Percentiles rank a stretch among this genome's conserved stretches.
phyloP scores from a whole-genome alignment of 2,113 vertebrate genomes.

The Corydoras maculifer region DNA sequence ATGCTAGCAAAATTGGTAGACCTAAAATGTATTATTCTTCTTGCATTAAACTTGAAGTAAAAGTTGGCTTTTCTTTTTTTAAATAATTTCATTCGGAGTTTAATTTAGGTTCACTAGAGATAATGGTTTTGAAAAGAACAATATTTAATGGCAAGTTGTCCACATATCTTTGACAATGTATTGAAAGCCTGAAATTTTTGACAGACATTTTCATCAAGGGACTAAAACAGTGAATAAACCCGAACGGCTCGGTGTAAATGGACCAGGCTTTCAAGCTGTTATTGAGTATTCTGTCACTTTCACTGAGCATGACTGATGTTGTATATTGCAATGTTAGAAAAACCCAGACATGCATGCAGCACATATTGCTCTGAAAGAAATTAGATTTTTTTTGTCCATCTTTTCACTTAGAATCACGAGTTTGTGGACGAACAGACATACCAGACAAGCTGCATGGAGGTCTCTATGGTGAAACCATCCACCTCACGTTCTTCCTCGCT shows the following conservation, averaged over 20 bases:
- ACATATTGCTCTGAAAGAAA: no score
- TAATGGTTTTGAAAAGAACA: no score
- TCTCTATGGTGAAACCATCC: slow-evolving; percentile 71
- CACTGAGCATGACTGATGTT: neutral
- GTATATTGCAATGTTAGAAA: neutral
- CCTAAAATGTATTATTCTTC: neutral
- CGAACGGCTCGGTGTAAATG: neutral
- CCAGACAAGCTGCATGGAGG: slow-evolving; percentile 80
- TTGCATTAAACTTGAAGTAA: neutral
- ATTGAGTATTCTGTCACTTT: slow-evolving; percentile 17
- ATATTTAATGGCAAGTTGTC: no score
- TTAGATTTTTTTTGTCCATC: neutral
- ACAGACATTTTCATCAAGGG: no score
- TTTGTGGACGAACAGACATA: slow-evolving; percentile 89
- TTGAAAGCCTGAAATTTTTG: no score
- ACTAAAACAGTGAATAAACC: neutral
- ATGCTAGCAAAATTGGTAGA: neutral
- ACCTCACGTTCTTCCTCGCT: slow-evolving; percentile 78
- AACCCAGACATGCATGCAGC: neutral
- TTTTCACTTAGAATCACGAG: slow-evolving; percentile 76
- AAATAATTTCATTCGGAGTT: neutral
- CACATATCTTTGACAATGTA: no score
- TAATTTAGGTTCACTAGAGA: no score
- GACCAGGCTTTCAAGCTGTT: slow-evolving; percentile 5
- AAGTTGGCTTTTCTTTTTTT: neutral